Evolutionary conservation across 2,113 vertebrate genomes (phyloP), one percentile per base, ranked within the genome.

Genomic region (Peromyscus californicus): DNA sequence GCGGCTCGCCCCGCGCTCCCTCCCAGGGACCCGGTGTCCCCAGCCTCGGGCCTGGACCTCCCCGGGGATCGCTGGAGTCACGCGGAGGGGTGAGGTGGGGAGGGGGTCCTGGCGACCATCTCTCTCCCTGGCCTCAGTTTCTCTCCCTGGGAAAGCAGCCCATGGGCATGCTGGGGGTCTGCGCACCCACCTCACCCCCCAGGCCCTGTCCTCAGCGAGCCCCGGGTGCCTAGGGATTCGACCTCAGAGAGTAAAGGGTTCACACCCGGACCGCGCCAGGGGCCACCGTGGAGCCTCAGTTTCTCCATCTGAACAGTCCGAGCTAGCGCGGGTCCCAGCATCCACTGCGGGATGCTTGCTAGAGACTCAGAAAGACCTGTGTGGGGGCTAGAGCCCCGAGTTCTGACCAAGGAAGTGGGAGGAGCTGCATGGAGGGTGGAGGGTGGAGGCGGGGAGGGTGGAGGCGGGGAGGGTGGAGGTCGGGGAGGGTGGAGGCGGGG

Each of bases 341-440:
- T 63, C 82, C 24, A 4, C 82, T 26, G 17, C 6, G 36, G 57
- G 75, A 42, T 75, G 75, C 42, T 48, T 42, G n/a, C 16, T 11
- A 42, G 21, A 42, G 39, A 11, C 75, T 29, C 42, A 51, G 45
- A 78, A 51, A 31, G 78, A 31, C 4, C 51, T 54, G 33, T 12
- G 48, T 26, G 31, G 78, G 31, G 0, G 1, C n/a, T n/a, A n/a
- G n/a, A n/a, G n/a, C n/a, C n/a, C 17, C 1, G 45, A 16, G 31
- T 13, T 70, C 33, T 36, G 31, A 31, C 26, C 11, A 12, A 12
- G 67, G 12, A 5, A 31, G 12, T 12, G 31, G 67, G 31, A 7
- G 65, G 19, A 19, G 26, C 63, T 2, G n/a, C 12, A 48, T 48
- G n/a, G 72, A 19, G 21, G 26, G 63, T 29, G 67, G 67, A 21